Percentiles rank a stretch among this genome's conserved stretches.
phyloP scores from a whole-genome alignment of 2,113 vertebrate genomes.

The Actenoides hombroni region DNA sequence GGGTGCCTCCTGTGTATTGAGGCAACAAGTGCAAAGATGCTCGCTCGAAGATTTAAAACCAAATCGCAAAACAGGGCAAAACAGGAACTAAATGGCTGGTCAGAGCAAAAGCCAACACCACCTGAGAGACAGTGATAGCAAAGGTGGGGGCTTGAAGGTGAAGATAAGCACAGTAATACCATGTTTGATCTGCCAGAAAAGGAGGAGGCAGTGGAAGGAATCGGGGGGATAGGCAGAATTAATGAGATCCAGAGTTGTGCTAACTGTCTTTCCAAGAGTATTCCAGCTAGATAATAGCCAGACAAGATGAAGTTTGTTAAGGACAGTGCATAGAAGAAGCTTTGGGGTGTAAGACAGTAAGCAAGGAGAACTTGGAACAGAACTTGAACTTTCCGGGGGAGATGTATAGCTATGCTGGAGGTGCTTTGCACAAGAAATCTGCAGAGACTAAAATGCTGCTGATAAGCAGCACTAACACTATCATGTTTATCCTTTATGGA shows the following conservation, averaged over 20 bases:
- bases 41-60: background rate
- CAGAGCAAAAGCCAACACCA: background rate
- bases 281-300: background rate
- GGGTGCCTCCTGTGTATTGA: background rate
- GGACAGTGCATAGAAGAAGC: background rate
- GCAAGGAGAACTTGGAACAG: background rate
- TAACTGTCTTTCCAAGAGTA: background rate
- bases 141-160: background rate
- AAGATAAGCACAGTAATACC: background rate
- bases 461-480: background rate
- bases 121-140: background rate
- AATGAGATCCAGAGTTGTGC: background rate
- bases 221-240: fast-evolving
- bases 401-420: background rate
- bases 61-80: background rate
- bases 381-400: background rate
- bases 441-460: background rate
- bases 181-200: background rate
- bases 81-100: background rate
- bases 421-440: background rate
- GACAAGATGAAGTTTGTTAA: background rate
- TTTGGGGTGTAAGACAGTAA: background rate
- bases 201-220: background rate
- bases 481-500: background rate
- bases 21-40: background rate